Evolutionary conservation across 2,113 vertebrate species (phyloP).

Genomic region (Echinops telfairi): DNA sequence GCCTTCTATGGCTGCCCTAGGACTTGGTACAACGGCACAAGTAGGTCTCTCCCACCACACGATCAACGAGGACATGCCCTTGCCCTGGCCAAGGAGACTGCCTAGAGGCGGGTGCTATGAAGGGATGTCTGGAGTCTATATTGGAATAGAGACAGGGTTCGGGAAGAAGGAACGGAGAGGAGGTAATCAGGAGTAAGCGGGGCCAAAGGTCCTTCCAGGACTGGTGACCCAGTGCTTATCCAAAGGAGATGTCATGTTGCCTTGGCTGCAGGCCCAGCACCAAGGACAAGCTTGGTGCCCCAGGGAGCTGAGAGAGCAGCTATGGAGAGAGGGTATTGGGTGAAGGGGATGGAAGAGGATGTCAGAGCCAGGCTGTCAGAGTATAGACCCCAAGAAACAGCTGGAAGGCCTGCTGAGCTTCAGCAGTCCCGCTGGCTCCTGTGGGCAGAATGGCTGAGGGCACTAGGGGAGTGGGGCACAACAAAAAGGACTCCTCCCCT

Average conservation of each 20-base stretch:
- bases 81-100: neutral
- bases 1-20: neutral
- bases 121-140: neutral
- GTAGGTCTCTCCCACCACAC: neutral
- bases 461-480: neutral
- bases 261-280: fast-evolving
- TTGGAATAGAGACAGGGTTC: neutral
- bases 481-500: neutral
- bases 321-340: fast-evolving
- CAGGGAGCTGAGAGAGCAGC: neutral
- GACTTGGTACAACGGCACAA: neutral
- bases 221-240: neutral
- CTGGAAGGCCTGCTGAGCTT: neutral
- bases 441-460: neutral
- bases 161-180: neutral
- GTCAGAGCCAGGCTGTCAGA: fast-evolving
- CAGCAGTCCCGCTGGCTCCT: neutral
- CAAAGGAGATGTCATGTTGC: fast-evolving
- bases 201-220: neutral
- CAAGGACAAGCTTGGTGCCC: neutral
- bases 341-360: fast-evolving
- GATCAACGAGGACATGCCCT: neutral
- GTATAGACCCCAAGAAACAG: too few species aligned
- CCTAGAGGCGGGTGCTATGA: neutral
- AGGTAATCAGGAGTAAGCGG: too few species aligned